Evolutionary conservation across 1,140 invertebrate genomes (phyloP), one percentile per base, ranked within the genome.

Genomic region (Halesus radiatus): DNA sequence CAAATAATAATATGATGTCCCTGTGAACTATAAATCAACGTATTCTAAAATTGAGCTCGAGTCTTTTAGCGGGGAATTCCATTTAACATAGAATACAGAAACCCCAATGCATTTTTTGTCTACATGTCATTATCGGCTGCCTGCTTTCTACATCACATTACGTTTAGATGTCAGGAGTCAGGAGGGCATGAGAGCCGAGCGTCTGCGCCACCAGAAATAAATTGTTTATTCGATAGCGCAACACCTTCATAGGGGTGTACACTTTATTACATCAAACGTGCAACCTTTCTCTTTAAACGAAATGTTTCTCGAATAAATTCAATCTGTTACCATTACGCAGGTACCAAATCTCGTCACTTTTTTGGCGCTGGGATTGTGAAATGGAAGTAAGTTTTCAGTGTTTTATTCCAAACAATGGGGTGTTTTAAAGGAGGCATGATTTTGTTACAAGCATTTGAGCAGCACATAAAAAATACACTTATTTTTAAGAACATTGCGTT

Each of bases 161-260:
- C 70, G 32, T 70, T 66, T 54, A 66, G 54, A 62, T 64, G 45
- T 60, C 20, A 18, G 76, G 32, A 79, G 77, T 29, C 16, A 50
- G 62, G 52, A 37, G 66, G n/a, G 66, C 52, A 68, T 23, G 20
- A 58, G 37, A 56, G 18, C 56, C 29, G 58, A 74, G 78, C 66
- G 70, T 54, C 22, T 37, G 29, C 58, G 53, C 56, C 64, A 75
- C 78, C 68, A 53, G 70, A 52, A 79, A 79, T 74, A 52, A 79
- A 79, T 74, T 79, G 78, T 79, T 79, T 79, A 79, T 79, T 79
- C 78, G 78, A 79, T 79, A 79, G 45, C 78, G 58, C 23, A 79
- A 73, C 77, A 79, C 77, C 32, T 73, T 64, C 53, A 29, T 22
- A 58, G 66, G 77, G 77, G 64, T 73, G 78, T 70, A 70, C 32